These are phyloP conservation scores for Megaceryle maxima DNA, from an alignment of 2,113 vertebrate genomes.

Conservation along the genomic window DNA sequence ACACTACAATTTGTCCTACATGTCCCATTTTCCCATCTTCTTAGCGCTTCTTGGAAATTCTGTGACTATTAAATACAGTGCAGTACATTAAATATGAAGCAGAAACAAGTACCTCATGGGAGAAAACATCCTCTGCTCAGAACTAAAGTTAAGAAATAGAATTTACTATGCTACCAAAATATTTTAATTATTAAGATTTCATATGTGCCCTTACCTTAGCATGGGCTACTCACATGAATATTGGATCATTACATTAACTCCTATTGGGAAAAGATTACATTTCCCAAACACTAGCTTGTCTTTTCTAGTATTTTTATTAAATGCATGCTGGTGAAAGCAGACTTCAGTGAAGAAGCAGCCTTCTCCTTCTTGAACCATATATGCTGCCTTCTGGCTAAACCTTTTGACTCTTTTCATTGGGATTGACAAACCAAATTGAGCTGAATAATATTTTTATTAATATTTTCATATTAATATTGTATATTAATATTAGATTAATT, in stretches of 20 bases:
- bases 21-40: not conserved
- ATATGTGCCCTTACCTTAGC: not conserved
- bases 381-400: constrained; percentile 5
- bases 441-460: not conserved
- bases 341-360: not conserved
- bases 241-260: not conserved
- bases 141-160: not conserved
- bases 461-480: too few relatives aligned
- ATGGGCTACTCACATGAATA: not conserved
- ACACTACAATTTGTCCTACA: not conserved
- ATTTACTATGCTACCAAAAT: not conserved
- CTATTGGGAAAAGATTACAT: not conserved
- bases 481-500: too few relatives aligned
- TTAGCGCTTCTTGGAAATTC: not conserved
- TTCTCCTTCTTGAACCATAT: not conserved
- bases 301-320: not conserved
- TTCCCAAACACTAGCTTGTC: not conserved
- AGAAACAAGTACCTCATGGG: not conserved
- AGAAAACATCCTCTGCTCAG: not conserved
- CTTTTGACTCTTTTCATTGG: not conserved
- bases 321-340: not conserved
- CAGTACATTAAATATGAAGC: not conserved
- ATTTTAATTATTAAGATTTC: not conserved
- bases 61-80: not conserved
- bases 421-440: not conserved